These are phyloP conservation scores for Podiceps cristatus DNA, from an alignment of 2,113 vertebrate species.

Conservation along the genomic window DNA sequence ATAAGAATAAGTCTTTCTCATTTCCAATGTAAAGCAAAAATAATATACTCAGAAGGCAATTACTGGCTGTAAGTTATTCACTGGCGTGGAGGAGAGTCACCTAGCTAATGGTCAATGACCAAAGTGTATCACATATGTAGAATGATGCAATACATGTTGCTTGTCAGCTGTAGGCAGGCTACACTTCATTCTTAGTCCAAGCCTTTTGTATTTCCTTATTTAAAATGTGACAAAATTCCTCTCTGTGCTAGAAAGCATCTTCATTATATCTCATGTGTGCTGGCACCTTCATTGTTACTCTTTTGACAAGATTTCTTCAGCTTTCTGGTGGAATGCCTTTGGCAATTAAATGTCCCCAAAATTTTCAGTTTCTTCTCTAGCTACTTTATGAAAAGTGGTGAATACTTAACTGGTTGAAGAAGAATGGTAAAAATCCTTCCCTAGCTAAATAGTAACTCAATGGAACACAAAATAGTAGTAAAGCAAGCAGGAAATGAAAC, in stretches of 20 bases:
- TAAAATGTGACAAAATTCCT: not conserved
- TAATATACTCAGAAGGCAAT: not conserved
- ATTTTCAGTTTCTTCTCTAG: not conserved
- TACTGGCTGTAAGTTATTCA: rapidly evolving
- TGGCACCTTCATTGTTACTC: not conserved
- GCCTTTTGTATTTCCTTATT: not conserved
- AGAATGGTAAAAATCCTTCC: not conserved
- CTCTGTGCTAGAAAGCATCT: not conserved
- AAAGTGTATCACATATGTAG: not conserved
- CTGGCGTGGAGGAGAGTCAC: not conserved
- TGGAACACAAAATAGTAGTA: not conserved
- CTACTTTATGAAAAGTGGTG: not conserved
- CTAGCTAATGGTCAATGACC: not conserved
- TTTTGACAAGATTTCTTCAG: not conserved
- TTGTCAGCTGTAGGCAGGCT: not conserved
- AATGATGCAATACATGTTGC: rapidly evolving
- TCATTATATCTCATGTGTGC: not conserved
- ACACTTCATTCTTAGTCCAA: not conserved
- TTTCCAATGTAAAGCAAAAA: not conserved
- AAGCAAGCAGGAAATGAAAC: not conserved
- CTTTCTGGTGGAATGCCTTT: not conserved
- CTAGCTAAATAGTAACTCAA: not conserved
- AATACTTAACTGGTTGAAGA: not conserved
- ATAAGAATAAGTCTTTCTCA: not conserved
- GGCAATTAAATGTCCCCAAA: not conserved